These are phyloP conservation scores for Venustoraphidia nigricollis DNA, from an alignment of 2,888 invertebrate species.

Conservation along the genomic window DNA sequence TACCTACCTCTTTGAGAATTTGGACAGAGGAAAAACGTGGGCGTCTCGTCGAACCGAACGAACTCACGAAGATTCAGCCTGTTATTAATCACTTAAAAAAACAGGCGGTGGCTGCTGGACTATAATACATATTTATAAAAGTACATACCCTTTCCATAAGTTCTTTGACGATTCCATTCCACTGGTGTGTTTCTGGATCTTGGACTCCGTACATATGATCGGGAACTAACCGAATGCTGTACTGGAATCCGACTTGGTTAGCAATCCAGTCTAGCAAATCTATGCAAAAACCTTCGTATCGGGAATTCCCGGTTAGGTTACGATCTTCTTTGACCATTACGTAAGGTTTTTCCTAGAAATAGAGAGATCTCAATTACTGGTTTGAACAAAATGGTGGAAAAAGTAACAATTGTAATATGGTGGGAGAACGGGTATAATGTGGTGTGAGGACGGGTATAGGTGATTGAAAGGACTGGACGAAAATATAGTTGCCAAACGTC, in stretches of 20 bases:
- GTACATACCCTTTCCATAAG: slow-evolving; percentile 64
- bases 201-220: slow-evolving; percentile 82
- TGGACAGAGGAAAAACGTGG: too few species aligned
- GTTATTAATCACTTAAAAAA: too few species aligned
- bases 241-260: slow-evolving; percentile 74
- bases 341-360: slow-evolving; percentile 68
- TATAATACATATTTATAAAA: neutral
- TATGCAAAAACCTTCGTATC: slow-evolving; percentile 85
- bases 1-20: too few species aligned
- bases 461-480: too few species aligned
- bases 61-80: too few species aligned
- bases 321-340: slow-evolving; percentile 78
- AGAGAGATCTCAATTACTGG: neutral
- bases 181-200: slow-evolving; percentile 72
- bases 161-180: slow-evolving; percentile 82
- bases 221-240: slow-evolving; percentile 67
- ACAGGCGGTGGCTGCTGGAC: too few species aligned
- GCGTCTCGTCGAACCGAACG: too few species aligned
- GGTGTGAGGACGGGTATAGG: too few species aligned
- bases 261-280: slow-evolving; percentile 75
- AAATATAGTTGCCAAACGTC: too few species aligned
- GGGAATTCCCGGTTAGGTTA: slow-evolving; percentile 73
- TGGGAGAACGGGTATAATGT: too few species aligned
- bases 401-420: neutral
- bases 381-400: neutral